phyloP scores from a whole-genome alignment of 2,888 invertebrate species.

The Chrysotoxum bicinctum region DNA sequence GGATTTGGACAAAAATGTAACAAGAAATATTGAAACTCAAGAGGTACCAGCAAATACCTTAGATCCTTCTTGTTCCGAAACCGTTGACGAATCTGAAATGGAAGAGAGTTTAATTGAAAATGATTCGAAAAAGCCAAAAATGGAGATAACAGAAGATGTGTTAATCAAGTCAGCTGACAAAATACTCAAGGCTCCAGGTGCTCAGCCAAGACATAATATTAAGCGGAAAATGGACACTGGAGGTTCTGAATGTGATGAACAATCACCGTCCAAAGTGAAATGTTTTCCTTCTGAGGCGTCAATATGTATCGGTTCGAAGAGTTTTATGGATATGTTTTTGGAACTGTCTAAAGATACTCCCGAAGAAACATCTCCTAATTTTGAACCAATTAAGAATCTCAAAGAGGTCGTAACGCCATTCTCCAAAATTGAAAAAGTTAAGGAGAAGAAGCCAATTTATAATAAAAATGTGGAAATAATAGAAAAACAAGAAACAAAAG shows the following conservation, averaged over 20 bases:
- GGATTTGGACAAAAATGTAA: background rate
- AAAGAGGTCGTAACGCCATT: background rate
- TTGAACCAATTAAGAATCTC: background rate
- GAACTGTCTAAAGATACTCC: conserved; percentile 27
- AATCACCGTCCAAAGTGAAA: conserved; percentile 30
- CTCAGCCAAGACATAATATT: background rate
- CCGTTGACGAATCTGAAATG: background rate
- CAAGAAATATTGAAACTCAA: background rate
- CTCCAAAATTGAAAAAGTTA: background rate
- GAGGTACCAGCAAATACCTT: background rate
- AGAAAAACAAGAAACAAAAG: background rate
- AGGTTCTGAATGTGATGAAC: background rate
- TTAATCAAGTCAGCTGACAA: conserved; percentile 26
- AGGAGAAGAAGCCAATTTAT: background rate
- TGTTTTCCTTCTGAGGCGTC: background rate
- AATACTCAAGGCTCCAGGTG: background rate
- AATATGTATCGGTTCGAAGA: background rate
- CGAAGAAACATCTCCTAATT: background rate
- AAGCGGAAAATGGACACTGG: conserved; percentile 5
- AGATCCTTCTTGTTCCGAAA: background rate
- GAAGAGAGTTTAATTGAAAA: background rate
- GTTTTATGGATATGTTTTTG: conserved; percentile 52
- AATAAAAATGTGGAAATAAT: background rate
- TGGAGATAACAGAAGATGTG: conserved; percentile 38
- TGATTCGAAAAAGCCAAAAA: background rate